Percentiles rank a stretch among this genome's conserved stretches.
These are phyloP conservation scores for Chrysogorgia sp. DNA, from an alignment of 92 coral and sea anemone genomes.

Conservation along the genomic window DNA sequence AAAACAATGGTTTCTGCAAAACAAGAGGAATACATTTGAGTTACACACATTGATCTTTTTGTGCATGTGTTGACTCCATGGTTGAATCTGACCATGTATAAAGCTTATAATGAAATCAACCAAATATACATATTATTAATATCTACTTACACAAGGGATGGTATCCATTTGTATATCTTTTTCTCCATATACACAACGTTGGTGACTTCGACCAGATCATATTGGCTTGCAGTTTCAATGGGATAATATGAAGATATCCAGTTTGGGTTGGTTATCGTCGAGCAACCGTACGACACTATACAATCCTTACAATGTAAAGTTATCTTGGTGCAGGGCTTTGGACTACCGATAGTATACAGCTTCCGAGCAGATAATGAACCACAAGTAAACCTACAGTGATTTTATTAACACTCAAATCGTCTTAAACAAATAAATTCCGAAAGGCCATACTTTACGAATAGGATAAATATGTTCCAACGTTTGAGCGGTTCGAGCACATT, in stretches of 20 bases:
- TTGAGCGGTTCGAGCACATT: too few species aligned
- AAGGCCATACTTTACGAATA: too few species aligned
- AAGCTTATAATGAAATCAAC: too few species aligned
- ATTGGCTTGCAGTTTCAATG: neutral
- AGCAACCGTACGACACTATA: constrained; percentile 17
- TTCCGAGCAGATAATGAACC: too few species aligned
- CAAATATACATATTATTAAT: too few species aligned
- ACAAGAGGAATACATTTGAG: neutral
- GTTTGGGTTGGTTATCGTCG: constrained; percentile 7
- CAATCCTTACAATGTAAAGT: too few species aligned
- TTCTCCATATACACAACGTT: constrained; percentile 7
- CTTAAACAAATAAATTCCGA: too few species aligned
- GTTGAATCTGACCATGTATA: too few species aligned
- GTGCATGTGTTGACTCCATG: neutral
- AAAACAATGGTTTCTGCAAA: constrained; percentile 39
- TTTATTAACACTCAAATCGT: too few species aligned
- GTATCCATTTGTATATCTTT: constrained; percentile 24
- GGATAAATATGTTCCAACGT: too few species aligned
- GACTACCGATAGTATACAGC: neutral
- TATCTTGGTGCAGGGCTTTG: too few species aligned
- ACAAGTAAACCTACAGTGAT: too few species aligned
- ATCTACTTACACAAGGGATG: constrained; percentile 19
- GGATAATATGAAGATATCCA: constrained; percentile 17
- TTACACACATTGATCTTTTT: neutral
- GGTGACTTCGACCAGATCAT: neutral